Conservation (phyloP, 2,113 vertebrate genomes). For the Notarius quadriscutis region DNA sequence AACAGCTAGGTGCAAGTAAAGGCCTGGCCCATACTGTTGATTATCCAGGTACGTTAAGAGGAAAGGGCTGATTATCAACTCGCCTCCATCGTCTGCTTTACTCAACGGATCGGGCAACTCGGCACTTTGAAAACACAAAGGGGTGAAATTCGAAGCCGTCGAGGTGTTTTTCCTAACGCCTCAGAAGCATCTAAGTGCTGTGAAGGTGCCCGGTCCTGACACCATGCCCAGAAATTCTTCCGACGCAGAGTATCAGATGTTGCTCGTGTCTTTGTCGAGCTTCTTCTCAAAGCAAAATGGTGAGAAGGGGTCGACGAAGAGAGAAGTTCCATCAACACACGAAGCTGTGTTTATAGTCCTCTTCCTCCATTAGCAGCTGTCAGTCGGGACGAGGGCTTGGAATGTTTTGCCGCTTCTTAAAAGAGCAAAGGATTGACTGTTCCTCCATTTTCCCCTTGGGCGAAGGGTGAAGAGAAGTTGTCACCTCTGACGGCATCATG, state of each 20-base stretch:
- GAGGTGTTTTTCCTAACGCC: slow-evolving; percentile 67
- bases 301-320: slow-evolving; percentile 57
- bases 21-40: neutral
- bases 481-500: neutral
- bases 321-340: slow-evolving; percentile 51
- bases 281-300: slow-evolving; percentile 57
- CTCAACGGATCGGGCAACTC: slow-evolving; percentile 11
- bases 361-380: slow-evolving; percentile 46
- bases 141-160: slow-evolving; percentile 50
- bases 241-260: slow-evolving; percentile 43
- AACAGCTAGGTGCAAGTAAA: neutral
- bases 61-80: slow-evolving; percentile 7
- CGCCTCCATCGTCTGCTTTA: slow-evolving; percentile 10
- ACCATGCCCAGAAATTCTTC: slow-evolving; percentile 40
- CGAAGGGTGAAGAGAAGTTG: slow-evolving; percentile 29
- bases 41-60: neutral
- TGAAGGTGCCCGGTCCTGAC: slow-evolving; percentile 51
- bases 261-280: slow-evolving; percentile 30
- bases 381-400: slow-evolving; percentile 24
- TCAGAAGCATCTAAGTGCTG: slow-evolving; percentile 53
- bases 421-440: slow-evolving; percentile 52
- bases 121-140: slow-evolving; percentile 40
- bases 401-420: slow-evolving; percentile 12
- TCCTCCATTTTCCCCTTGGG: slow-evolving; percentile 53
- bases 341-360: slow-evolving; percentile 58